Evolutionary conservation across 2,888 invertebrate species (phyloP).

Genomic region (Drosophila emarginata): DNA sequence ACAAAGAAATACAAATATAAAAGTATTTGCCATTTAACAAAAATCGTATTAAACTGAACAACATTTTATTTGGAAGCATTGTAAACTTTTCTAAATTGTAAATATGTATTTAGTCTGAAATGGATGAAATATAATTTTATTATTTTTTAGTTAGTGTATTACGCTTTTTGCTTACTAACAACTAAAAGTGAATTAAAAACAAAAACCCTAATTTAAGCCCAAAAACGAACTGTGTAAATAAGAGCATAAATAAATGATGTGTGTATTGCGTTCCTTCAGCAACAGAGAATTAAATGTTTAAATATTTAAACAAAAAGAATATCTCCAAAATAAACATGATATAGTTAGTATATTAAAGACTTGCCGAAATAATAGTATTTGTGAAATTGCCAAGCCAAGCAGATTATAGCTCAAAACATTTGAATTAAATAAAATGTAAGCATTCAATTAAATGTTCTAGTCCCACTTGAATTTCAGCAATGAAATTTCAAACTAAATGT

Average conservation of each 20-base stretch:
- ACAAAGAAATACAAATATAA: neutral
- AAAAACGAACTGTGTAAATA: constrained; percentile 31
- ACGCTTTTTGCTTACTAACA: constrained; percentile 20
- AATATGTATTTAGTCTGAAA: neutral
- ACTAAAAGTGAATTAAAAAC: constrained; percentile 7
- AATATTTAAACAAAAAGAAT: constrained; percentile 15
- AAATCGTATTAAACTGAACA: neutral
- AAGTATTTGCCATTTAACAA: neutral
- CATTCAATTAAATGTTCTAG: constrained; percentile 31
- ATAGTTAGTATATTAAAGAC: constrained; percentile 59
- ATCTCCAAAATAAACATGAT: constrained; percentile 24
- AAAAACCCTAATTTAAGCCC: neutral
- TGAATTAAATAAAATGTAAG: constrained; percentile 38
- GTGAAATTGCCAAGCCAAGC: constrained; percentile 24
- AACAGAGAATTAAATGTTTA: constrained; percentile 6
- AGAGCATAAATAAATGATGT: constrained; percentile 18
- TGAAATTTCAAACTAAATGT: constrained; percentile 20
- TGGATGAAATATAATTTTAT: neutral
- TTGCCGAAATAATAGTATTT: constrained; percentile 34
- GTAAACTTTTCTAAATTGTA: neutral
- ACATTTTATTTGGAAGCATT: neutral
- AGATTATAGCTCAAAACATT: constrained; percentile 18
- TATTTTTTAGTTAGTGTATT: neutral
- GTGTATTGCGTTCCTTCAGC: constrained; percentile 49
- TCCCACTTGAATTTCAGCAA: constrained; percentile 25